Conservation (phyloP, 64 coral and sea anemone species). For the Porites australiensis region DNA sequence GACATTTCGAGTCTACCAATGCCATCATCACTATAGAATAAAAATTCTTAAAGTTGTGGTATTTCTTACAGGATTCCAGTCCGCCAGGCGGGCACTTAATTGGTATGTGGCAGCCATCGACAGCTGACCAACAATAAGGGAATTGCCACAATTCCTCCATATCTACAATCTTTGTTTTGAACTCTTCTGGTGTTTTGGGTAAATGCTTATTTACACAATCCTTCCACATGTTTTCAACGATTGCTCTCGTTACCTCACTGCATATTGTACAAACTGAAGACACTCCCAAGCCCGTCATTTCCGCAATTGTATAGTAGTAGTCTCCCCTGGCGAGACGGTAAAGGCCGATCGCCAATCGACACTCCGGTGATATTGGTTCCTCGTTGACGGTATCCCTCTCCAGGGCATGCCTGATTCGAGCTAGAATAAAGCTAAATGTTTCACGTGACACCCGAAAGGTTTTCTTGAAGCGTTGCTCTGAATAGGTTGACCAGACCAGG, state of each 20-base stretch:
- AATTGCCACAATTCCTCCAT: conserved; percentile 65
- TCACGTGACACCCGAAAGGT: conserved; percentile 52
- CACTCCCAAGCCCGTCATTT: conserved; percentile 6
- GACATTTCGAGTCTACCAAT: conserved; percentile 43
- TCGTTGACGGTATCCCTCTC: conserved; percentile 14
- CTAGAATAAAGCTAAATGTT: conserved; percentile 60
- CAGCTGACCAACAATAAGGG: conserved; percentile 27
- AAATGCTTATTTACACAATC: background rate
- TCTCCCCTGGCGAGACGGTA: conserved; percentile 3
- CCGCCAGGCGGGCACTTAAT: conserved; percentile 64
- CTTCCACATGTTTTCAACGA: conserved; percentile 28
- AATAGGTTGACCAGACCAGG: conserved; percentile 48
- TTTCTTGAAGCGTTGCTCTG: conserved; percentile 58
- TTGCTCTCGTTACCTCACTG: conserved; percentile 15
- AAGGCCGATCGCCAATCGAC: conserved; percentile 34
- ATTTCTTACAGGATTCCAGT: conserved; percentile 1
- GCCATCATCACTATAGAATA: conserved; percentile 57
- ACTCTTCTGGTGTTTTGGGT: conserved; percentile 28
- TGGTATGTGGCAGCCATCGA: conserved; percentile 60
- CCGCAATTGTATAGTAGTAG: conserved; percentile 31
- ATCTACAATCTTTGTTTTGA: conserved; percentile 29
- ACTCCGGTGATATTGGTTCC: conserved; percentile 23
- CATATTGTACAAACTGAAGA: background rate
- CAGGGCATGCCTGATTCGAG: background rate
- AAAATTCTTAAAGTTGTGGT: conserved; percentile 66